phyloP scores from a whole-genome alignment of 2,113 vertebrate genomes.

The Bubo blakistoni region DNA sequence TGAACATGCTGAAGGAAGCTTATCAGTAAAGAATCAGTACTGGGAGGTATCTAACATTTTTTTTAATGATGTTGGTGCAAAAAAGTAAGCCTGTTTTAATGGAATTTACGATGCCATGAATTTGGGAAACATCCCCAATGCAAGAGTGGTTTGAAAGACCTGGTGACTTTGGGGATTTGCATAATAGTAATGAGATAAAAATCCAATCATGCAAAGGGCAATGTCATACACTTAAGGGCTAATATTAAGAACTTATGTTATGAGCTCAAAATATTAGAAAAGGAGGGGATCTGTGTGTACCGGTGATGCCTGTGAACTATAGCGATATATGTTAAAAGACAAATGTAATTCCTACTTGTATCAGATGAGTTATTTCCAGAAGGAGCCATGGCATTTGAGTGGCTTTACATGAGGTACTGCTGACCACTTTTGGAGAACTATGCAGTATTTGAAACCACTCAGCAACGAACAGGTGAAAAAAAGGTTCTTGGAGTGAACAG shows the following conservation, averaged over 20 bases:
- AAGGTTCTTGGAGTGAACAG: neutral
- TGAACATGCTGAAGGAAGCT: neutral
- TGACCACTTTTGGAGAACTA: neutral
- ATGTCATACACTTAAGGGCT: neutral
- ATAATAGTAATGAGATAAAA: neutral
- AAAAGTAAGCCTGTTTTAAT: neutral
- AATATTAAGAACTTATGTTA: neutral
- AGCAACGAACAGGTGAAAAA: neutral
- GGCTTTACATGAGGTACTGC: neutral
- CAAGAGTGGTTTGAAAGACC: neutral
- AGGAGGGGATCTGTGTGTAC: neutral
- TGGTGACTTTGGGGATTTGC: neutral
- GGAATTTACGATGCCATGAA: neutral
- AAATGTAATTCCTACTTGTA: neutral
- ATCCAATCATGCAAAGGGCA: neutral
- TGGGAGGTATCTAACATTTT: neutral
- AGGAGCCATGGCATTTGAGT: neutral
- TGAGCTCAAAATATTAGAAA: neutral
- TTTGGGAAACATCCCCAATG: neutral
- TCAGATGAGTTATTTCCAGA: neutral
- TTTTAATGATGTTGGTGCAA: neutral
- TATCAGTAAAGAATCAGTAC: neutral
- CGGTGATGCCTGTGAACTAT: neutral
- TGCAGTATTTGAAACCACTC: neutral
- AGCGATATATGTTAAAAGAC: neutral